A percentile compares a stretch with the other conserved stretches of the same genome.
Evolutionary conservation across 2,113 vertebrate genomes (phyloP).

Genomic region (Heterotilapia buettikoferi): DNA sequence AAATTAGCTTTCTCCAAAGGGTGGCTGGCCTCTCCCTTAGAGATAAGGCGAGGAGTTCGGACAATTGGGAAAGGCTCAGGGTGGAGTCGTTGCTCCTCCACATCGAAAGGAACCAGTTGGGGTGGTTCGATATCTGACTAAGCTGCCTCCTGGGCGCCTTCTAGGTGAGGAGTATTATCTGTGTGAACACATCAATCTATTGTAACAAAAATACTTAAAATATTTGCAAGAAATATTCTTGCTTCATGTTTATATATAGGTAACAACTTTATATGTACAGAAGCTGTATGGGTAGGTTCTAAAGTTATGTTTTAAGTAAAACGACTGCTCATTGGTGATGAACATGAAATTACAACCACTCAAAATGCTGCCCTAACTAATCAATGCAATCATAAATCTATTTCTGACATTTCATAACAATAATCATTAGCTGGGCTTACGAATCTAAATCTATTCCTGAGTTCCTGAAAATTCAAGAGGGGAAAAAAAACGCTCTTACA

Average conservation of each 20-base stretch:
- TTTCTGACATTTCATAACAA: background rate
- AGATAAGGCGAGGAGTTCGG: accelerated
- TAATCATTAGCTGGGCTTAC: background rate
- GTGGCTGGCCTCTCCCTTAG: background rate
- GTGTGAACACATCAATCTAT: background rate
- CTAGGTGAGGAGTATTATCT: background rate
- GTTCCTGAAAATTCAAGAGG: background rate
- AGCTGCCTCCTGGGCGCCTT: background rate
- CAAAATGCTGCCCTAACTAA: background rate
- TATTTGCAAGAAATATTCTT: background rate
- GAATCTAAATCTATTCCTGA: background rate
- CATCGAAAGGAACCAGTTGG: background rate
- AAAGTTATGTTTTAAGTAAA: background rate
- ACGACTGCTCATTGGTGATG: background rate
- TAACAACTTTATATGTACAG: background rate
- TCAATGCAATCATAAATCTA: background rate
- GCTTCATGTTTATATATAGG: background rate
- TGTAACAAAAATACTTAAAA: background rate
- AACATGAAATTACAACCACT: background rate
- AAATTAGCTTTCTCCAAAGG: background rate
- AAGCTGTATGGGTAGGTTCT: background rate
- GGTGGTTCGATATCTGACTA: background rate
- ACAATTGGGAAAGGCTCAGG: background rate
- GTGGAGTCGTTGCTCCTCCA: background rate
- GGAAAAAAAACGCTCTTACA: background rate